Evolutionary conservation across 2,113 vertebrate genomes (phyloP).

Genomic region (Coptodon rendalli): DNA sequence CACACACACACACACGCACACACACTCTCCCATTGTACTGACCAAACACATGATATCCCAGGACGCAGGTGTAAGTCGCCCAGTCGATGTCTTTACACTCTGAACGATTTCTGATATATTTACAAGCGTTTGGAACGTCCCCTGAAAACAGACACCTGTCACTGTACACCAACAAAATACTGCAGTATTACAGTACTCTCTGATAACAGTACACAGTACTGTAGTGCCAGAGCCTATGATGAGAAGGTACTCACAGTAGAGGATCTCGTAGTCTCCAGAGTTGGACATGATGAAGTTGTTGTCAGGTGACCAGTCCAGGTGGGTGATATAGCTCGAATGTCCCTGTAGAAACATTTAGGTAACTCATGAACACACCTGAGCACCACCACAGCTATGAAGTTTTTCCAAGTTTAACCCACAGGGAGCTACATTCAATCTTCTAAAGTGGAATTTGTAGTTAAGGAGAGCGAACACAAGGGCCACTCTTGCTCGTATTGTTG

Average conservation of each 20-base stretch:
- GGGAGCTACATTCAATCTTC: neutral
- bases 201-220: neutral
- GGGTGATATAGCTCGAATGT: conserved; percentile 99
- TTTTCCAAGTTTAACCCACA: neutral
- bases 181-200: neutral
- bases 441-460: neutral
- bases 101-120: conserved; percentile 92
- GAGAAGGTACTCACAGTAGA: conserved; percentile 88
- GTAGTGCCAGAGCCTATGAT: neutral
- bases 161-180: neutral
- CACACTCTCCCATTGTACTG: neutral
- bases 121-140: conserved; percentile 92
- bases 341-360: conserved; percentile 73
- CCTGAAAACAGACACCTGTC: conserved; percentile 68
- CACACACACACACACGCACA: neutral
- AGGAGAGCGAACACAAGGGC: neutral
- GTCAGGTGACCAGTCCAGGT: conserved; percentile 98
- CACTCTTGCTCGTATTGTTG: neutral
- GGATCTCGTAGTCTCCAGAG: conserved; percentile 98
- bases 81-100: conserved; percentile 97
- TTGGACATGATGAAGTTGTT: conserved; percentile 99
- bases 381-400: neutral
- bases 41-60: conserved; percentile 98
- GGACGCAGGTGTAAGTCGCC: conserved; percentile 93
- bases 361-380: neutral